These are phyloP conservation scores for Oriolus oriolus DNA, from an alignment of 2,113 vertebrate genomes.

Conservation along the genomic window DNA sequence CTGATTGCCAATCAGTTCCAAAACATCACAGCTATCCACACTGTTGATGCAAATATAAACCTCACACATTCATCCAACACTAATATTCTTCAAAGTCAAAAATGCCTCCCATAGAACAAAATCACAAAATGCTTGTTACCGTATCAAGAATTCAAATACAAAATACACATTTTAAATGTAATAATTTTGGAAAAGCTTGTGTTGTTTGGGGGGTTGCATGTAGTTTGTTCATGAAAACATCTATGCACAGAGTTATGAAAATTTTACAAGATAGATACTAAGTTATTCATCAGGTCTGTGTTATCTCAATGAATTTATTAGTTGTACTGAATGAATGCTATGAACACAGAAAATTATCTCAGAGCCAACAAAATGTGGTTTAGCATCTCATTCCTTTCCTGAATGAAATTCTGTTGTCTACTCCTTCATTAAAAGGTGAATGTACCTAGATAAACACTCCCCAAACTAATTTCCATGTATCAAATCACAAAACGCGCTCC, in stretches of 20 bases:
- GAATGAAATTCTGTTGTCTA: background rate
- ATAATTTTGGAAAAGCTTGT: background rate
- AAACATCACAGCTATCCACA: background rate
- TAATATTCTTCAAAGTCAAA: background rate
- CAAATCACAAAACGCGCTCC: background rate
- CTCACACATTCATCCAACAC: background rate
- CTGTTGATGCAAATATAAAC: background rate
- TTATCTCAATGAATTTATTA: background rate
- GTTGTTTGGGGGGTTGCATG: fast-evolving
- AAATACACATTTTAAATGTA: background rate
- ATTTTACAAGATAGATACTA: background rate
- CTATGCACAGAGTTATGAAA: background rate
- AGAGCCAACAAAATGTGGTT: background rate
- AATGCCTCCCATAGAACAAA: background rate
- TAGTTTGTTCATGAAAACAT: background rate
- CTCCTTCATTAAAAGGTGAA: background rate
- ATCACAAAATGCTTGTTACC: background rate
- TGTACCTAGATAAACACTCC: background rate
- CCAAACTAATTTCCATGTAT: background rate
- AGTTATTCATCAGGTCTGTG: background rate
- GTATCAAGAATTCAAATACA: background rate
- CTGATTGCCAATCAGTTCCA: background rate
- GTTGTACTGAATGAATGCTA: background rate
- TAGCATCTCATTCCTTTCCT: background rate
- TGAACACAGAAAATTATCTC: background rate